These are phyloP conservation scores for Cataglyphis altisquamis DNA, from an alignment of 2,888 invertebrate species.

Conservation along the genomic window DNA sequence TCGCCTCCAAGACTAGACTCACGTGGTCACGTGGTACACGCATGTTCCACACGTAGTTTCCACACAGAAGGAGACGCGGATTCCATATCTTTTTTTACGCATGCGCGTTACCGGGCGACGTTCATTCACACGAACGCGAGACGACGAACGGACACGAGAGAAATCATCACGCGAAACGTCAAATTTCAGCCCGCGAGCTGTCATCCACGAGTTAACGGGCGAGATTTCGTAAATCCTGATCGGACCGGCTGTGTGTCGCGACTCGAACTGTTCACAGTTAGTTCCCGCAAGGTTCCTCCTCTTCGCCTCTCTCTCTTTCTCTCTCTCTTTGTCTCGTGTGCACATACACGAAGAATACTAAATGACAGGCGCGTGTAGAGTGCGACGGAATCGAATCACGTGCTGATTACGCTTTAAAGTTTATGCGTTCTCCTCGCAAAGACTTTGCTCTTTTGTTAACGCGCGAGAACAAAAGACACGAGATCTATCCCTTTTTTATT, in stretches of 20 bases:
- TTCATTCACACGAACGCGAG: conserved; percentile 35
- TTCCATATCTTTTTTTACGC: conserved; percentile 50
- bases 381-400: conserved; percentile 61
- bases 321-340: conserved; percentile 50
- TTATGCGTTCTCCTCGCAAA: conserved; percentile 17
- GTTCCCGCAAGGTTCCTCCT: conserved; percentile 66
- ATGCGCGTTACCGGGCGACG: conserved; percentile 41
- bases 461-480: neutral
- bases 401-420: conserved; percentile 56
- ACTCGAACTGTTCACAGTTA: conserved; percentile 76
- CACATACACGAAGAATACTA: conserved; percentile 58
- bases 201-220: neutral
- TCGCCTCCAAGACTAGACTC: conserved; percentile 5
- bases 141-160: conserved; percentile 8
- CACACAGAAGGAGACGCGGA: conserved; percentile 13
- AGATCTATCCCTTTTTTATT: neutral
- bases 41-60: conserved; percentile 21
- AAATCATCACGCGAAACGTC: conserved; percentile 16
- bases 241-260: conserved; percentile 75
- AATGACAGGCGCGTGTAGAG: conserved; percentile 59
- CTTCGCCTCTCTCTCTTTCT: conserved; percentile 27
- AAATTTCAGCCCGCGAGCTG: neutral
- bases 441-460: neutral
- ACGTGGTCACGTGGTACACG: conserved; percentile 31
- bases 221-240: conserved; percentile 69